Evolutionary conservation across 2,888 invertebrate genomes (phyloP).

Genomic region (Rhorus exstirpatorius): DNA sequence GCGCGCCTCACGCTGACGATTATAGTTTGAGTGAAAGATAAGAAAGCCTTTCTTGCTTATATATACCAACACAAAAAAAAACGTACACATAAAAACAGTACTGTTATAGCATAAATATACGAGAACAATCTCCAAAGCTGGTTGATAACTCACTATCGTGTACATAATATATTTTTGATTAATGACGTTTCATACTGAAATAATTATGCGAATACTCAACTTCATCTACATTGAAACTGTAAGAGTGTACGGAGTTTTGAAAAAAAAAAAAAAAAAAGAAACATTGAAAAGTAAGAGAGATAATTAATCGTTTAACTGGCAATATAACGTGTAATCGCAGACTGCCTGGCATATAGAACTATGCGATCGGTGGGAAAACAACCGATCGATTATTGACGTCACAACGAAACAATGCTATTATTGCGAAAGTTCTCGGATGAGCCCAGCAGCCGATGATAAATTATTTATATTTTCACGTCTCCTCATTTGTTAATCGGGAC

Average conservation of each 20-base stretch:
- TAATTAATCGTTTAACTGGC: not conserved
- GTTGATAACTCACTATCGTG: constrained; percentile 7
- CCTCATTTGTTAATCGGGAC: not conserved
- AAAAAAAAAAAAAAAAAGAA: not conserved
- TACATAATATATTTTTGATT: not conserved
- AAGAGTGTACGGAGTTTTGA: not conserved
- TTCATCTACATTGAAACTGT: not conserved
- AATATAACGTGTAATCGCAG: not conserved
- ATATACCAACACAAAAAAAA: constrained; percentile 6
- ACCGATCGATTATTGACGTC: not conserved
- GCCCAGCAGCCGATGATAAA: not conserved
- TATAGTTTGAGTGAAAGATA: constrained; percentile 25
- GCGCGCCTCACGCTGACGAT: constrained; percentile 2
- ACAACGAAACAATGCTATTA: constrained; percentile 13
- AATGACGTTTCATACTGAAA: not conserved
- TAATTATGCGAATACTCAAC: constrained; percentile 5
- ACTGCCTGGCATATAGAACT: not conserved
- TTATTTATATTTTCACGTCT: not conserved
- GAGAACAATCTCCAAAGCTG: constrained; percentile 4
- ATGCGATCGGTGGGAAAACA: not conserved
- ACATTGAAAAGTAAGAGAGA: not conserved
- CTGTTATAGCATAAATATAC: not conserved
- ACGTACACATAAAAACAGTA: not conserved
- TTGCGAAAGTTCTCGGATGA: constrained; percentile 11
- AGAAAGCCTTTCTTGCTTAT: constrained; percentile 13